Percentiles rank a stretch among this genome's conserved stretches.
Evolutionary conservation across 2,888 invertebrate genomes (phyloP).

Genomic region (Mesodorylaimus sp.): DNA sequence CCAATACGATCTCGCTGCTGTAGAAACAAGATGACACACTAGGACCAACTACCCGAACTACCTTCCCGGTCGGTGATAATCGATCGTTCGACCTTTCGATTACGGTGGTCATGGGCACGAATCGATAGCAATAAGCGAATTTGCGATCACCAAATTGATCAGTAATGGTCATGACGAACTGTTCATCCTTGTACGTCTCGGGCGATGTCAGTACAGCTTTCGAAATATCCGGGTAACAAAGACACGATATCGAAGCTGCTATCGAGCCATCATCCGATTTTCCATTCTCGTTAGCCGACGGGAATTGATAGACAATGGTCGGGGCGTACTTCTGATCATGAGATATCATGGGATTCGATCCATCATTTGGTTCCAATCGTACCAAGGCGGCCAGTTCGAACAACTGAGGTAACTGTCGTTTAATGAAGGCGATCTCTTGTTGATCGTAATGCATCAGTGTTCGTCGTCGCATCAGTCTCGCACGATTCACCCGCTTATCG

Average conservation of each 20-base stretch:
- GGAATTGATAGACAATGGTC: slow-evolving; percentile 1
- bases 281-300: background rate
- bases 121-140: slow-evolving; percentile 11
- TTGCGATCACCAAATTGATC: slow-evolving; percentile 6
- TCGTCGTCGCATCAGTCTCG: background rate
- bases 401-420: slow-evolving; percentile 5
- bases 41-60: slow-evolving; percentile 1
- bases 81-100: no score
- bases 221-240: slow-evolving; percentile 10
- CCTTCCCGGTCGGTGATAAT: no score
- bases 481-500: background rate
- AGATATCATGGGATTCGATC: background rate
- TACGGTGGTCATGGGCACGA: slow-evolving; percentile 1
- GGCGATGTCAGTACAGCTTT: background rate
- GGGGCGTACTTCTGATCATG: slow-evolving; percentile 1
- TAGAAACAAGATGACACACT: slow-evolving; percentile 2
- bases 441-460: slow-evolving; percentile 6
- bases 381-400: slow-evolving; percentile 9
- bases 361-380: background rate
- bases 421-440: slow-evolving; percentile 2
- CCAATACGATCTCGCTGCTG: background rate
- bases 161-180: slow-evolving; percentile 9
- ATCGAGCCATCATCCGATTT: background rate
- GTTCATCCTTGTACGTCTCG: background rate
- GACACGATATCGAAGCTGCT: background rate